Evolutionary conservation across 2,113 vertebrate species (phyloP), one percentile per base, ranked within the genome.

Genomic region (Pseudorhombus dupliciocellatus): DNA sequence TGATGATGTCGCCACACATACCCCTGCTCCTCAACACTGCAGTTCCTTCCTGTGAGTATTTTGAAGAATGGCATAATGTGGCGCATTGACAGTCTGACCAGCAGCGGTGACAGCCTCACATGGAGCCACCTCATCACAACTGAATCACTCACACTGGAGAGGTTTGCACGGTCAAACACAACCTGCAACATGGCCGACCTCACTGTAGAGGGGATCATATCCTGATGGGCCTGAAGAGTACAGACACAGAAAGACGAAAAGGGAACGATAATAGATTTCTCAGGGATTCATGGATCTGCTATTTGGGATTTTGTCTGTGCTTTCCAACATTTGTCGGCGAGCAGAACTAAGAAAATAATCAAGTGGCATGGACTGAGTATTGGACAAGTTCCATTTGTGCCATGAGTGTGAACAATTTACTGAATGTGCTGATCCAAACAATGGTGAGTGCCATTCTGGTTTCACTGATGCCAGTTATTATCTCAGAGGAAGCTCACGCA

Each of bases 91-190:
- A 93, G 75, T 30, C 58, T 26, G 2, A 72, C 5, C 60, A 93
- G 58, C 60, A 94, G 78, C 4, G 91, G 88, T 1, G 12, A 61
- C 22, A 94, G 64, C 18, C 87, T 78, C 11, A 20, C 0, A 0
- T 6, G 37, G 30, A 94, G 80, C 93, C 93, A 94, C n/a, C 20
- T 1, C 7, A 16, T 6, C 31, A 93, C 81, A 0, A 21, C 66
- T 0, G 31, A 18, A 15, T 94, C 92, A 0, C 59, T 28, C 18
- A 91, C 69, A 10, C 53, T 4, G 1, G 87, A 80, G 54, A 94
- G 92, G 51, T 91, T 90, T 2, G 79, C 91, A 0, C 91, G 87
- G 7, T 83, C 28, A 30, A 94, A 93, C 62, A 92, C 90, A 8
- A 89, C 83, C 46, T 91, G 75, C 37, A 94, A 50, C 70, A 93